Percentiles rank a stretch among this genome's conserved stretches.
phyloP scores from a whole-genome alignment of 2,888 invertebrate species.

The Mythimna lalbum region DNA sequence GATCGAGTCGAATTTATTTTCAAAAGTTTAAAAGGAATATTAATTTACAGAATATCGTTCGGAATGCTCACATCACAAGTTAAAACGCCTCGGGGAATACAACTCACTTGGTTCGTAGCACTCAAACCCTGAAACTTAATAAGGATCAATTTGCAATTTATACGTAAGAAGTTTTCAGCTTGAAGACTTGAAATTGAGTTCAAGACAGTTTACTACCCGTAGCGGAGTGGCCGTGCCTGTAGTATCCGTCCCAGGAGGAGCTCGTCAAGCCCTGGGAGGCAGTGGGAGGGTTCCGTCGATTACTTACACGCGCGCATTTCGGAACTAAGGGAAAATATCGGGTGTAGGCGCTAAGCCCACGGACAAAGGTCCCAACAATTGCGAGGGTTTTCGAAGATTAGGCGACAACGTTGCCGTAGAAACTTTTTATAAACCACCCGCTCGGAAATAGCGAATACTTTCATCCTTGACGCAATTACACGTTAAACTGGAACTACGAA shows the following conservation, averaged over 20 bases:
- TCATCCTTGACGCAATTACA: conserved; percentile 26
- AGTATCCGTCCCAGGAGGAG: conserved; percentile 35
- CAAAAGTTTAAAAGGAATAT: neutral
- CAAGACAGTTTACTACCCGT: conserved; percentile 59
- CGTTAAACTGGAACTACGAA: conserved; percentile 16
- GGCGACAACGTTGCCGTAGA: conserved; percentile 46
- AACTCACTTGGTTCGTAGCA: conserved; percentile 40
- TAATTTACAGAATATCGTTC: conserved; percentile 8
- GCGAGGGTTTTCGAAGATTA: conserved; percentile 49
- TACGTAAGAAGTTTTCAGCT: conserved; percentile 55
- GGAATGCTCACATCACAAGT: conserved; percentile 14
- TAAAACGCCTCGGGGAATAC: conserved; percentile 43
- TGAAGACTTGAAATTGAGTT: conserved; percentile 60
- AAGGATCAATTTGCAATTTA: conserved; percentile 63
- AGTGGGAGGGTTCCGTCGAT: conserved; percentile 55
- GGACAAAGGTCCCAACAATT: conserved; percentile 49
- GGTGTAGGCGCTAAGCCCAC: conserved; percentile 42
- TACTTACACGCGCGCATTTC: conserved; percentile 60
- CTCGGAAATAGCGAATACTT: conserved; percentile 25
- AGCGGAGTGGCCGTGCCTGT: conserved; percentile 22
- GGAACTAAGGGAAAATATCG: conserved; percentile 43
- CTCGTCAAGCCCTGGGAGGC: conserved; percentile 47
- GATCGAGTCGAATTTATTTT: neutral
- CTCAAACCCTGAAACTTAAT: conserved; percentile 58
- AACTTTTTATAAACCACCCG: conserved; percentile 48